A percentile compares a stretch with the other conserved stretches of the same genome.
Conservation (phyloP, 2,888 invertebrate species). For the Agrypnus murinus region DNA sequence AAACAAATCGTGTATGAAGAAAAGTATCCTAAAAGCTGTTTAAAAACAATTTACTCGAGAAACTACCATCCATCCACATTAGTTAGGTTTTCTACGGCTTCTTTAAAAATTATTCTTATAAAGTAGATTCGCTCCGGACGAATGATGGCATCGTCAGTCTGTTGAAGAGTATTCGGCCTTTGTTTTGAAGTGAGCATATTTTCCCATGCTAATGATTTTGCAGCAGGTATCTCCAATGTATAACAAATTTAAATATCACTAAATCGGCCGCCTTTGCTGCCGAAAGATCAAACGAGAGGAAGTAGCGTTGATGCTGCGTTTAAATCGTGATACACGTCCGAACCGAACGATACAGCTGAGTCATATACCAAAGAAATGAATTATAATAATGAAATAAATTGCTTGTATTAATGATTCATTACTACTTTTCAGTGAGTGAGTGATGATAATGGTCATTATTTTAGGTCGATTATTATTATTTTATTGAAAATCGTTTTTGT, state of each 20-base stretch:
- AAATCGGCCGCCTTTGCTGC: conserved; percentile 22
- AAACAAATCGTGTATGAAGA: no score
- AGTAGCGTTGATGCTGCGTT: conserved; percentile 36
- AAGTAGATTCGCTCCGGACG: conserved; percentile 37
- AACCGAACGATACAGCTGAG: conserved; percentile 62
- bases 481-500: conserved; percentile 47
- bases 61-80: no score
- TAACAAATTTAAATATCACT: conserved; percentile 59
- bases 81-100: no score
- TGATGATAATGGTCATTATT: conserved; percentile 69
- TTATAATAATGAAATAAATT: conserved; percentile 72
- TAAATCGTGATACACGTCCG: conserved; percentile 45
- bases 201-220: conserved; percentile 69
- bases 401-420: conserved; percentile 70
- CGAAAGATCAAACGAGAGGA: conserved; percentile 43
- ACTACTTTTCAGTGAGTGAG: conserved; percentile 70
- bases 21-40: no score
- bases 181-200: conserved; percentile 60
- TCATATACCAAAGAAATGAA: conserved; percentile 68
- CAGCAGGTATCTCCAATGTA: conserved; percentile 61
- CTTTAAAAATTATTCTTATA: background rate
- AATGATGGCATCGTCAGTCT: conserved; percentile 33
- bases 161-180: conserved; percentile 45
- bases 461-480: conserved; percentile 63
- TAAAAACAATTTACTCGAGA: no score